Evolutionary conservation across 2,797 vertebrate genomes (phyloP), one percentile per base, ranked within the genome.

Genomic region (Poeciliopsis gracilis): DNA sequence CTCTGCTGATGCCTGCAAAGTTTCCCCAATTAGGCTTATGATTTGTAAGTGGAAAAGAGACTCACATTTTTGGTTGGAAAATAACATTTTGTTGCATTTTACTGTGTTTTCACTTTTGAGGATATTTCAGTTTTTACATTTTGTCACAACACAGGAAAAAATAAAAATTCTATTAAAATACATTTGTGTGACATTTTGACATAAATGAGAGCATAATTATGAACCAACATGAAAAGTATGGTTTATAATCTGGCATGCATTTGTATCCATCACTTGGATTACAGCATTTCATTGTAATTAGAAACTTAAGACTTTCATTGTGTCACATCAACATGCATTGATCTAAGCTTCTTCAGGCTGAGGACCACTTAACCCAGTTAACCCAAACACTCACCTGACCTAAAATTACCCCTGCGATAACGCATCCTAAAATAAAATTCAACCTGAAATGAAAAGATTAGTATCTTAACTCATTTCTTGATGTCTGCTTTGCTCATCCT

Each of bases 1-100:
- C 87, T 80, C 55, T 57, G 38, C 55, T 45, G 6, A 79, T 78
- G 75, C 73, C 59, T 73, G 57, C 73, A 63, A 47, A 46, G 20
- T 33, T 13, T 12, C 2, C 33, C 6, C 28, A 0, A 12, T 33
- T 43, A 57, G 38, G 13, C 11, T 12, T 33, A 11, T 38, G 16
- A 38, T 41, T 67, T 25, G 36, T 8, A 36, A 36, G 61, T 67
- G 20, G 5, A 67, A 36, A 11, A 12, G 25, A 5, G 25, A 41
- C 20, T 41, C 4, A 1, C 12, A 25, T 12, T 2, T 41, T 67
- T 13, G 63, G 18, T 11, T 67, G 6, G 36, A 67, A 67, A 41
- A 41, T 20, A 41, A 13, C 20, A 20, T 8, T 67, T 67, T 41
- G 38, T 67, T 38, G 30, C 16, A 36, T 38, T 18, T 38, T 47